Evolutionary conservation across 2,888 invertebrate species (phyloP).

Genomic region (Ophion ventricosus): DNA sequence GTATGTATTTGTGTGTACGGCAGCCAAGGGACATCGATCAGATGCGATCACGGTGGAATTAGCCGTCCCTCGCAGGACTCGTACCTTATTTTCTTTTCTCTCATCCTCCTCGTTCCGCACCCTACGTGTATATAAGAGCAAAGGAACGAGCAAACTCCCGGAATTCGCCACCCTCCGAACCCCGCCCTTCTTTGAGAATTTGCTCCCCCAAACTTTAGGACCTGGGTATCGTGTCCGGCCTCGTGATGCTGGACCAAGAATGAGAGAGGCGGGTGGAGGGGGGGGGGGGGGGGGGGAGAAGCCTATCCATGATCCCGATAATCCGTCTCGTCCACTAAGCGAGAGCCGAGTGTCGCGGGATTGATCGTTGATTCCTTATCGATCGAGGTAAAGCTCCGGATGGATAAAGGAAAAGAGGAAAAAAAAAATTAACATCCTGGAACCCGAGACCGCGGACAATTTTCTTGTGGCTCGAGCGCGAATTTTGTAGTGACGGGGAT

Average conservation of each 20-base stretch:
- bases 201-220: slow-evolving; percentile 43
- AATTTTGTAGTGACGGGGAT: too few relatives aligned
- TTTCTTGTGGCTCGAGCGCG: not conserved
- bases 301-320: slow-evolving; percentile 51
- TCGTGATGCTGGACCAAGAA: slow-evolving; percentile 33
- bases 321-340: slow-evolving; percentile 50
- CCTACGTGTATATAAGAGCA: slow-evolving; percentile 61
- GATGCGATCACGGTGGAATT: slow-evolving; percentile 82
- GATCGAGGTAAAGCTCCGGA: slow-evolving; percentile 26
- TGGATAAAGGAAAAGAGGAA: not conserved
- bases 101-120: slow-evolving; percentile 60
- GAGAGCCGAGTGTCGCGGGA: slow-evolving; percentile 37
- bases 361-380: slow-evolving; percentile 57
- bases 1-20: not conserved
- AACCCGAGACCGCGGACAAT: not conserved
- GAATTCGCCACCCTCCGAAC: slow-evolving; percentile 47
- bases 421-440: not conserved
- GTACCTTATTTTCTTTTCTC: slow-evolving; percentile 72
- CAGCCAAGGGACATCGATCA: slow-evolving; percentile 81
- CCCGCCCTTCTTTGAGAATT: slow-evolving; percentile 39
- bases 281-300: not conserved
- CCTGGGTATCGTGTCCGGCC: slow-evolving; percentile 21
- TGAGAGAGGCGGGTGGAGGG: not conserved
- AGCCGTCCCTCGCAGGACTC: slow-evolving; percentile 82
- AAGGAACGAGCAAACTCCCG: slow-evolving; percentile 58